phyloP scores from a whole-genome alignment of 1,140 invertebrate genomes.

The Bombus pyrosoma region DNA sequence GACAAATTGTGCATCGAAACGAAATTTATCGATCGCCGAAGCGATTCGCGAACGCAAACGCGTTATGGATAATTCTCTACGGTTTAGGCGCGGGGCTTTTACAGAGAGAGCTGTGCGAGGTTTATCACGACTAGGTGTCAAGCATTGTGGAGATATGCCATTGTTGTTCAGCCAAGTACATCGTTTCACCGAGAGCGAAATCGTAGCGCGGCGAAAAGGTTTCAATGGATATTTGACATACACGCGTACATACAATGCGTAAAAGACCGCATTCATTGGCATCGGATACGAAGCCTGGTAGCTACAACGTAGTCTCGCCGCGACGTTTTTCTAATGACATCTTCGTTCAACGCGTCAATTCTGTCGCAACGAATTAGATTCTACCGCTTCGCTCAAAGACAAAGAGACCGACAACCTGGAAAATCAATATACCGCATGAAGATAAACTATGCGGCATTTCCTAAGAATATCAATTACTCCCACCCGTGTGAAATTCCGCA shows the following conservation, averaged over 20 bases:
- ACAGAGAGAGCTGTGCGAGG: background rate
- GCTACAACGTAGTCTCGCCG: no score
- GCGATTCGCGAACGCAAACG: background rate
- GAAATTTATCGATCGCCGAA: background rate
- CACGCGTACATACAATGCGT: no score
- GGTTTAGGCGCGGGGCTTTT: background rate
- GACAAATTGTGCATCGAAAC: background rate
- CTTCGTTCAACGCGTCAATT: background rate
- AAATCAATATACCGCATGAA: background rate
- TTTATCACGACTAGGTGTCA: background rate
- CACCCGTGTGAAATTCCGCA: background rate
- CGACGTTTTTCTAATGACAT: background rate
- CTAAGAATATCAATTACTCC: background rate
- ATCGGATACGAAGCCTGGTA: background rate
- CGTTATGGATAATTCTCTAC: background rate
- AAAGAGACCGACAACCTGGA: background rate
- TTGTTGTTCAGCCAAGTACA: background rate
- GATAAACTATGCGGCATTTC: background rate
- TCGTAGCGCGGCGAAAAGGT: constrained; percentile 14
- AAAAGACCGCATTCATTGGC: background rate
- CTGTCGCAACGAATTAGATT: background rate
- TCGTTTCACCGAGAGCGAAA: background rate
- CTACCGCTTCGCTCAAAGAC: background rate
- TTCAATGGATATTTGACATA: background rate
- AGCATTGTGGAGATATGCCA: constrained; percentile 1